A percentile compares a stretch with the other conserved stretches of the same genome.
These are phyloP conservation scores for Bradypus variegatus DNA, from an alignment of 2,797 vertebrate species.

Conservation along the genomic window DNA sequence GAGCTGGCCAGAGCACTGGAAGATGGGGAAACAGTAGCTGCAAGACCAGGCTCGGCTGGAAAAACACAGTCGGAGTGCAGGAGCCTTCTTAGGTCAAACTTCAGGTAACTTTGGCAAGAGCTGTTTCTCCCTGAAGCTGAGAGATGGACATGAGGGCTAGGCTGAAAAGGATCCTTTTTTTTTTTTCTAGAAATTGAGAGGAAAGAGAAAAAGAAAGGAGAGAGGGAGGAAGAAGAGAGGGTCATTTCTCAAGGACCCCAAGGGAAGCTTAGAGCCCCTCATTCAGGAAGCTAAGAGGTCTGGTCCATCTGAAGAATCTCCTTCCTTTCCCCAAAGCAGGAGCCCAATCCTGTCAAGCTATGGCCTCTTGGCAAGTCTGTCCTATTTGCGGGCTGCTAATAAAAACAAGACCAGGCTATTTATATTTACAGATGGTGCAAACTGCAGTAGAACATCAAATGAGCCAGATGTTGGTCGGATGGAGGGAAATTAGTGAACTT, in stretches of 20 bases:
- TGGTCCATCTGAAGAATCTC: not conserved
- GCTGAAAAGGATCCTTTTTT: not conserved
- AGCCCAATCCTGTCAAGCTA: not conserved
- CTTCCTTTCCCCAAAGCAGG: not conserved
- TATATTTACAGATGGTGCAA: constrained; percentile 54
- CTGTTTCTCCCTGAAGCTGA: not conserved
- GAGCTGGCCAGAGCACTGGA: not conserved
- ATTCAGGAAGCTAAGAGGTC: not conserved
- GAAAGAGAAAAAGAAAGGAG: not conserved
- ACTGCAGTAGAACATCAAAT: constrained; percentile 64
- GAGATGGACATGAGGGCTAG: not conserved
- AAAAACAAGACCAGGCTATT: constrained; percentile 47
- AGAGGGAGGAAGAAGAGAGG: not conserved
- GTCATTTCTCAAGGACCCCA: not conserved
- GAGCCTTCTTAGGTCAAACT: not conserved
- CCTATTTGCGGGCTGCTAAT: constrained; percentile 34
- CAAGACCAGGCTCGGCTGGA: not conserved
- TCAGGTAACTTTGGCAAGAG: not conserved
- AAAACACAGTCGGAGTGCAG: not conserved
- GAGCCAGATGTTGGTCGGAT: constrained; percentile 60
- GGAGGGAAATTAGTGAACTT: constrained; percentile 62
- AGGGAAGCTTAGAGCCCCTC: not conserved
- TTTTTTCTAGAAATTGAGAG: not conserved
- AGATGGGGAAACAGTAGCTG: not conserved
- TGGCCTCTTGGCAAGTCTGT: not conserved